Evolutionary conservation across 2,888 invertebrate species (phyloP), one percentile per base, ranked within the genome.

Genomic region (Lapara coniferarum): DNA sequence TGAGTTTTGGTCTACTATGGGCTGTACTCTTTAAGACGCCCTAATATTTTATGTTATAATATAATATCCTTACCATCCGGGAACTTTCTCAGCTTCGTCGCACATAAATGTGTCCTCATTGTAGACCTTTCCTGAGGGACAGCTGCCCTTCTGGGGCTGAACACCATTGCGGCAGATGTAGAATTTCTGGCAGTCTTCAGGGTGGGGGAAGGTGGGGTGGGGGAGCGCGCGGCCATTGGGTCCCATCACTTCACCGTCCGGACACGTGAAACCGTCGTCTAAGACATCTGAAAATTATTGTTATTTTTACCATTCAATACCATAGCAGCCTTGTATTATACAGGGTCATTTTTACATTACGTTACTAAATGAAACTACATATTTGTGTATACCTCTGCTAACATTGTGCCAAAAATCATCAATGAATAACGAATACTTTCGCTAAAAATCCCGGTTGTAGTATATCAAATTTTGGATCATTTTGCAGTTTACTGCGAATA

Each of bases 91-190:
- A 0, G 97, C 96, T 8, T 96, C 95, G 81, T 97, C 97, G 79
- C 97, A 97, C 87, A 95, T 95, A 82, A 96, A 96, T 8, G 95
- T 95, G 16, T 96, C 96, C 75, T 97, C 96, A 79, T 97, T 97
- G 92, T 97, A 97, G 63, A 97, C 97, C 69, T 95, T 95, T 56
- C 96, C 97, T 0, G 94, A 91, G 0, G 96, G 95, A 82, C 97
- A 97, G 78, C 96, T 95, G 8, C 97, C 96, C 81, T 96, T 96
- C 84, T 97, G 96, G 0, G 97, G 97, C 78, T 95, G 95, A 4
- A 96, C 94, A 0, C 96, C 97, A 79, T 97, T 96, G 74, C 96
- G 94, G 89, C 97, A 97, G 80, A 97, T 97, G 92, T 97, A 97
- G 93, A 97, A 97, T 84, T 97, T 97, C 83, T 96, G 96, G 85